Evolutionary conservation across 2,888 invertebrate species (phyloP).

Genomic region (Coremacera marginata): DNA sequence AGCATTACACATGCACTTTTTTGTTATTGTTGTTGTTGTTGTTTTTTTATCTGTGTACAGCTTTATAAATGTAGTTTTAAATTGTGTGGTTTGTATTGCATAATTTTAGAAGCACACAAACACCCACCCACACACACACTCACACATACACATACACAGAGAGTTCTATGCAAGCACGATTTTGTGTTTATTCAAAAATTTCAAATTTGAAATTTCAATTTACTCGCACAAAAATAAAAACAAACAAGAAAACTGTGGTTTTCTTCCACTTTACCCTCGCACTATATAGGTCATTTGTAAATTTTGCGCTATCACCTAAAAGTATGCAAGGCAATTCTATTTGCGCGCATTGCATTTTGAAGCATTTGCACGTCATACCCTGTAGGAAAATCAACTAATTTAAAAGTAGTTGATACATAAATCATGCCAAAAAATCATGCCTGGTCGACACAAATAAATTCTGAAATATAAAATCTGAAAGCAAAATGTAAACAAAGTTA

Average conservation of each 20-base stretch:
- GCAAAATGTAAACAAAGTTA: too few species aligned
- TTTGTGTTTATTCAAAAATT: constrained; percentile 11
- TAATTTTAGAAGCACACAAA: background rate
- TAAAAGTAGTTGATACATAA: too few species aligned
- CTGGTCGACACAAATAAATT: too few species aligned
- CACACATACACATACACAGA: background rate
- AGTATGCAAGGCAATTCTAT: constrained; percentile 51
- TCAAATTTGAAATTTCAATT: constrained; percentile 25
- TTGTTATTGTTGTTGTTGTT: background rate
- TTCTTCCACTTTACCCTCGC: background rate
- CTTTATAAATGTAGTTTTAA: constrained; percentile 23
- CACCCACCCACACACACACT: background rate
- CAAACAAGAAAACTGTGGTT: background rate
- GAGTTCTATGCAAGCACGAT: background rate
- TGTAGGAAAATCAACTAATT: too few species aligned
- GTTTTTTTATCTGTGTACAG: background rate
- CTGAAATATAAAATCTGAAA: too few species aligned
- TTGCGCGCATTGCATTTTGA: background rate
- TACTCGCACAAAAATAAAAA: background rate
- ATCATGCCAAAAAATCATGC: too few species aligned
- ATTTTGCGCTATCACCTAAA: constrained; percentile 44
- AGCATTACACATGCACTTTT: constrained; percentile 11
- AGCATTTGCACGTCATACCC: too few species aligned
- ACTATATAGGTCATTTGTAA: constrained; percentile 22
- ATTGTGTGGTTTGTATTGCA: constrained; percentile 23